A percentile compares a stretch with the other conserved stretches of the same genome.
These are phyloP conservation scores for Ptychochromis oligacanthus DNA, from an alignment of 2,113 vertebrate genomes.

Conservation along the genomic window DNA sequence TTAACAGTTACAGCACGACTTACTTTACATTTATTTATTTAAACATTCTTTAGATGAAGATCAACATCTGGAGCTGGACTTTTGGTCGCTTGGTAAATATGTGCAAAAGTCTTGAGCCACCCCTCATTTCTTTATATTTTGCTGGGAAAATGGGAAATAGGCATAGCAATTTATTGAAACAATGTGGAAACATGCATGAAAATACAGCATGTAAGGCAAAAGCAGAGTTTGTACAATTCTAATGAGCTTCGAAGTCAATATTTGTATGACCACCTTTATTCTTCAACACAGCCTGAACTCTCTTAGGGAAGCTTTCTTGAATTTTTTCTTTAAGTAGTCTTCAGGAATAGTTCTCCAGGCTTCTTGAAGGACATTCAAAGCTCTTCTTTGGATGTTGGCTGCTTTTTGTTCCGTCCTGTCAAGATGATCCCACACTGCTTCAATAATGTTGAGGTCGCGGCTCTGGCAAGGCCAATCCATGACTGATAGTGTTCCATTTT, in stretches of 20 bases:
- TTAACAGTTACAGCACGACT: neutral
- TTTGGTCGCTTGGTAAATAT: neutral
- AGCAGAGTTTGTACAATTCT: neutral
- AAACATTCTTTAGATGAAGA: accelerated
- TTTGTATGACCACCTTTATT: neutral
- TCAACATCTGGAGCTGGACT: neutral
- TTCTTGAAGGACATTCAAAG: neutral
- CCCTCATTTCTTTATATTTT: neutral
- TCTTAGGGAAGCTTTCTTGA: neutral
- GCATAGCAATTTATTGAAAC: neutral
- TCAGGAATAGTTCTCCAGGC: neutral
- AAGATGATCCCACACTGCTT: neutral
- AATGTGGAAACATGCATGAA: neutral
- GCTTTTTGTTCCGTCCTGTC: neutral
- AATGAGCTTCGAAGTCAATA: neutral
- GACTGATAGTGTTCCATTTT: accelerated
- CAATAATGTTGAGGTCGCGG: neutral
- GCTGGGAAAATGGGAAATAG: neutral
- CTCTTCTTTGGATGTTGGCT: accelerated
- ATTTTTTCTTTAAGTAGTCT: neutral
- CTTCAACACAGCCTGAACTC: neutral
- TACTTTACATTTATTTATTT: neutral
- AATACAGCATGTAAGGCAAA: neutral
- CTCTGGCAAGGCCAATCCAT: no score
- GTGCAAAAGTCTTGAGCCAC: neutral